phyloP scores from a whole-genome alignment of 2,797 vertebrate species.

The Enteromius fasciolatus region DNA sequence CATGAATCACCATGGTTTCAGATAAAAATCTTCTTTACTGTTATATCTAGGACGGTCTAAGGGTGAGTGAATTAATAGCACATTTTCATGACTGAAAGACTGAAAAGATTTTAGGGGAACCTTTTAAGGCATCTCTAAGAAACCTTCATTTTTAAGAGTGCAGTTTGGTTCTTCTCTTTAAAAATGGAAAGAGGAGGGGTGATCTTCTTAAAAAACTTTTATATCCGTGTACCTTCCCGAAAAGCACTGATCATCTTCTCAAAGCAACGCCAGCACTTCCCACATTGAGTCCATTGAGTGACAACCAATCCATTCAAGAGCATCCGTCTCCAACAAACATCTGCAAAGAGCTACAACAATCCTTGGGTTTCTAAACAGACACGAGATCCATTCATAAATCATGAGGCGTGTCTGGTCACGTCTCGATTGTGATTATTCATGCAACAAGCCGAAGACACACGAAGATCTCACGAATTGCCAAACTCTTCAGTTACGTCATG shows the following conservation, averaged over 20 bases:
- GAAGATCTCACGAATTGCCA: constrained; percentile 60
- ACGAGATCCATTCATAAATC: constrained; percentile 28
- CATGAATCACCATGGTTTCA: background rate
- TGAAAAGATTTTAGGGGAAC: background rate
- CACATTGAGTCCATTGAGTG: constrained; percentile 34
- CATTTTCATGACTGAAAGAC: no score
- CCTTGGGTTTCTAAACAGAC: background rate
- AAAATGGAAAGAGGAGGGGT: background rate
- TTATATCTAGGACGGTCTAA: background rate
- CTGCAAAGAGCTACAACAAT: background rate
- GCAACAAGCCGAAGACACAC: constrained; percentile 30
- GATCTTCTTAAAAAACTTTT: constrained; percentile 16
- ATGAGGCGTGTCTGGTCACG: constrained; percentile 28
- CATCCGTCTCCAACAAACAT: constrained; percentile 15
- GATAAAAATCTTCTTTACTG: background rate
- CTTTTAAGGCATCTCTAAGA: background rate
- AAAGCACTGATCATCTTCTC: constrained; percentile 65
- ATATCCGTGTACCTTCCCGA: constrained; percentile 33
- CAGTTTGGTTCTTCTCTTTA: background rate
- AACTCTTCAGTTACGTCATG: constrained; percentile 69
- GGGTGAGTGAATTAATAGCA: background rate
- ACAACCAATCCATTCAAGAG: constrained; percentile 19
- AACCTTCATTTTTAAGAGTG: constrained; percentile 9
- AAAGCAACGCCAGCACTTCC: constrained; percentile 67
- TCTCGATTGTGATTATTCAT: constrained; percentile 33